Evolutionary conservation across 2,797 vertebrate genomes (phyloP).

Genomic region (Spinus olivaceus): DNA sequence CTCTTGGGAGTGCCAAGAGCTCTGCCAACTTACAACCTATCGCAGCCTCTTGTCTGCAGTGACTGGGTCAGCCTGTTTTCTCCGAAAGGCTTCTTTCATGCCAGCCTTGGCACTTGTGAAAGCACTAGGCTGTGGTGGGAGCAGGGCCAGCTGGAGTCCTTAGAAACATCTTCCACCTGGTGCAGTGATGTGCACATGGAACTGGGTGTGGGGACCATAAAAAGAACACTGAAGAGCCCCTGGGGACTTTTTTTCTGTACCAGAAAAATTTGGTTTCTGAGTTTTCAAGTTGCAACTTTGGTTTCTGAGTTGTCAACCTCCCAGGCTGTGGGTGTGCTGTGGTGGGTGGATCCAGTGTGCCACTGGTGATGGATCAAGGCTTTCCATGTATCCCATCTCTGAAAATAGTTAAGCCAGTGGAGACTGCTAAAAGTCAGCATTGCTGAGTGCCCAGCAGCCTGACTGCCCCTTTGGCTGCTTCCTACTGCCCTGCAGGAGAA

Average conservation of each 20-base stretch:
- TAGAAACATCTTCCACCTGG: background rate
- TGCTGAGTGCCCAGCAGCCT: background rate
- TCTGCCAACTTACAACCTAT: background rate
- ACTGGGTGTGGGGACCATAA: background rate
- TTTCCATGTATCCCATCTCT: background rate
- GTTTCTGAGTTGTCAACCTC: background rate
- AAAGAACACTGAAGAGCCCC: background rate
- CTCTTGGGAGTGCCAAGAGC: background rate
- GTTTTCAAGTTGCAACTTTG: background rate
- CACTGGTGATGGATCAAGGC: background rate
- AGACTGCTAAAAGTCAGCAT: background rate
- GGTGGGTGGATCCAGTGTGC: background rate
- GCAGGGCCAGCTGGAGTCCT: background rate
- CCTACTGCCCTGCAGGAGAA: background rate
- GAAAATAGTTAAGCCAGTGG: background rate
- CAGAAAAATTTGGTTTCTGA: background rate
- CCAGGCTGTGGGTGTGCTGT: background rate
- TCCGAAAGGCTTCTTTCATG: slow-evolving; percentile 17
- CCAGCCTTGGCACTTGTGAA: background rate
- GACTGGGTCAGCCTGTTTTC: background rate
- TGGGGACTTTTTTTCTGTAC: background rate
- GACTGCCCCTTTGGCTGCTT: background rate
- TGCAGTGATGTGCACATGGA: background rate
- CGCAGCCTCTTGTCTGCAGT: background rate
- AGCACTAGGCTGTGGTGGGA: background rate